phyloP scores from a whole-genome alignment of 2,888 invertebrate species.

The Athetis lepigone region DNA sequence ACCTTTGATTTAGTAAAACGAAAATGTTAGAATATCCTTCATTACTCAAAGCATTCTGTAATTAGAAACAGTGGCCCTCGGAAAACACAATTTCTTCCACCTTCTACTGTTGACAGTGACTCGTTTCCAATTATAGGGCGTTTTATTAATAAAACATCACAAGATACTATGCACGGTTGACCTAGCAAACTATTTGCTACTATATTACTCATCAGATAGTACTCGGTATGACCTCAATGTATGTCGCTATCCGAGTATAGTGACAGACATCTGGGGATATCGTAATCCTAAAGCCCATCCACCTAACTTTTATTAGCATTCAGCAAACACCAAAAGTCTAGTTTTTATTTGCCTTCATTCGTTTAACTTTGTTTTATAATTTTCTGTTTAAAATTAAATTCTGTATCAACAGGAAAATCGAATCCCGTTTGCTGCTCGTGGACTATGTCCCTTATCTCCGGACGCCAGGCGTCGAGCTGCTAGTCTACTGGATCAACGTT shows the following conservation, averaged over 20 bases:
- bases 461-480: conserved; percentile 77
- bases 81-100: not conserved
- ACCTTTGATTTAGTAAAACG: no score
- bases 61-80: no score
- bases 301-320: not conserved
- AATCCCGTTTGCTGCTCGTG: conserved; percentile 66
- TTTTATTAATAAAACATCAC: not conserved
- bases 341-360: not conserved
- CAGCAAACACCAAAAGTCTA: not conserved
- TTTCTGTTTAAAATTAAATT: not conserved
- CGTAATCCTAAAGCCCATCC: not conserved
- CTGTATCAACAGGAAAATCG: conserved; percentile 70
- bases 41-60: no score
- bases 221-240: conserved; percentile 3
- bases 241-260: not conserved
- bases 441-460: conserved; percentile 79
- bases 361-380: not conserved
- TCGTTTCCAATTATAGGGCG: not conserved
- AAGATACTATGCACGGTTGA: conserved; percentile 23
- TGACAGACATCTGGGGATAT: not conserved
- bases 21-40: not conserved
- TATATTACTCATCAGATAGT: conserved; percentile 28
- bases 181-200: conserved; percentile 8
- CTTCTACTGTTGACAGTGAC: not conserved
- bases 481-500: conserved; percentile 78